Base-by-base conservation (phyloP, 2,113 vertebrate species). In the Manacus vitellinus region DNA sequence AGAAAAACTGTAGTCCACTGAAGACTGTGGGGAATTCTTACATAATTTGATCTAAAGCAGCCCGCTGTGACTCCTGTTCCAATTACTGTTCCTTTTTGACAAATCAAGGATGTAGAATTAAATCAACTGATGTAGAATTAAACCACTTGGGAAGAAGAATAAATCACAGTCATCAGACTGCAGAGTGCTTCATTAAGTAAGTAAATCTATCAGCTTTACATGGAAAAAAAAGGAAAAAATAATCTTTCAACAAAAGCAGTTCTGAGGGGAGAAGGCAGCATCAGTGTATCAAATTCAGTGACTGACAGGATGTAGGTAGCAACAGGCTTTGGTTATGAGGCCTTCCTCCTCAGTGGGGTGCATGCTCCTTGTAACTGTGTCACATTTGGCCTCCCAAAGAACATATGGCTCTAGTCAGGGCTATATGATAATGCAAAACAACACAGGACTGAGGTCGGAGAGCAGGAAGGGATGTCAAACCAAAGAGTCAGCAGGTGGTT, bases 71-170 rank as follows among this genome's bases (percentile, higher is more conserved):
- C 51, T 93, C 75, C 43, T 0, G 0, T 89, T 88, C 52, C 58
- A 95, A 94, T 94, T 91, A 95, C 73, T 62, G 35, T 21, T 78
- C 16, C 23, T 88, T 63, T 76, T n/a, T 49, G 22, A 77, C 63
- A 94, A 83, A 92, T 88, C 74, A 76, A 67, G 56, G 61, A 82
- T 83, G 43, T 65, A 86, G 55, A 91, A 92, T 87, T 81, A 92
- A 92, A 59, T 52, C 25, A 86, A 88, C 49, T 0, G 0, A 83
- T 43, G 39, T 65, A 86, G 55, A 91, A 92, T 87, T 81, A 92
- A 92, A 55, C 31, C 66, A 24, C 46, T 74, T 81, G 61, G 80
- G 76, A 94, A 68, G 70, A 23, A 84, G 70, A 91, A 91, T 63
- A 95, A 84, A 88, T 95, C 59, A 58, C 63, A 80, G 33, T 63